A percentile compares a stretch with the other conserved stretches of the same genome.
Conservation (phyloP, 2,888 invertebrate species). For the Clivina fossor region DNA sequence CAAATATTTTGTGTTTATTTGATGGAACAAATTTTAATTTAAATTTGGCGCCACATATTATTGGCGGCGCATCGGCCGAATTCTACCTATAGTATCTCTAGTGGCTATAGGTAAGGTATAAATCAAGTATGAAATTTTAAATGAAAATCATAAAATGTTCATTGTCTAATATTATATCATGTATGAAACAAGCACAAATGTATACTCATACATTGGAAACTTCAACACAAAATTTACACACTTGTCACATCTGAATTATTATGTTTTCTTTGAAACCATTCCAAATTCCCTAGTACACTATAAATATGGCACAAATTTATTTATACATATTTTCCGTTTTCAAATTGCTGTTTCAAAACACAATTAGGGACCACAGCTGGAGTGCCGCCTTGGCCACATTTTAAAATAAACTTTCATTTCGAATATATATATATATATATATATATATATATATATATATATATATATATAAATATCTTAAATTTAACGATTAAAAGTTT, state of each 20-base stretch:
- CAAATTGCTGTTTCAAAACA: slow-evolving; percentile 19
- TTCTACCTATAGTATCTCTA: no score
- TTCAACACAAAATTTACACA: slow-evolving; percentile 24
- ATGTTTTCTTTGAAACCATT: slow-evolving; percentile 27
- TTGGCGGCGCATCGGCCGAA: no score
- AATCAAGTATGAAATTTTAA: no score
- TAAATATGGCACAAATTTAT: slow-evolving; percentile 25
- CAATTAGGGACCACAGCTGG: slow-evolving; percentile 11
- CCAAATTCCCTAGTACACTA: slow-evolving; percentile 17
- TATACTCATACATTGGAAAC: slow-evolving; percentile 3
- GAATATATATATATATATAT: slow-evolving; percentile 8
- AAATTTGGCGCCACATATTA: no score
- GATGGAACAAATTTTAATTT: no score
- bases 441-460: slow-evolving; percentile 5
- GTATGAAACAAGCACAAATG: background rate
- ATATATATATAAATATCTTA: slow-evolving; percentile 2
- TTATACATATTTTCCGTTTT: slow-evolving; percentile 27
- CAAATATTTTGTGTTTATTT: no score
- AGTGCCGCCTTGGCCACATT: slow-evolving; percentile 1
- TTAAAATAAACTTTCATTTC: slow-evolving; percentile 20
- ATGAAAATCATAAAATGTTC: no score
- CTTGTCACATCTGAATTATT: slow-evolving; percentile 27
- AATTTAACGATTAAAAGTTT: no score
- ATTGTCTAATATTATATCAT: no score
- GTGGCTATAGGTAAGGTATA: no score